phyloP scores from a whole-genome alignment of 2,888 invertebrate species.

The Rhyacophila evoluta region DNA sequence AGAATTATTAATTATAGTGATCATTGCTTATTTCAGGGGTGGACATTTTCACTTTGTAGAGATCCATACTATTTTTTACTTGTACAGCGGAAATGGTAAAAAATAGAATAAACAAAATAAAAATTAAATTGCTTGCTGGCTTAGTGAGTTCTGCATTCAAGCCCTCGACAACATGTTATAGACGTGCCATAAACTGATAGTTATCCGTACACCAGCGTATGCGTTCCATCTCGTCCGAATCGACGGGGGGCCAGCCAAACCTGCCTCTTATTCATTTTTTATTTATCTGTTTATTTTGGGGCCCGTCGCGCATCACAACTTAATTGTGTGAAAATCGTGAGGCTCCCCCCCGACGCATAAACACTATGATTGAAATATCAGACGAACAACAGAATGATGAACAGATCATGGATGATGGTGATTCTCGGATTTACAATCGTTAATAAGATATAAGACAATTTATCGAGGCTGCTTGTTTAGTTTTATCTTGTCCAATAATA shows the following conservation, averaged over 20 bases:
- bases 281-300: constrained; percentile 53
- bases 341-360: constrained; percentile 51
- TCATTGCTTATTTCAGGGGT: no score
- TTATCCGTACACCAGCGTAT: constrained; percentile 15
- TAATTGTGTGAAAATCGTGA: constrained; percentile 55
- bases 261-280: constrained; percentile 45
- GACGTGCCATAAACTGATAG: constrained; percentile 17
- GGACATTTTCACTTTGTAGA: no score
- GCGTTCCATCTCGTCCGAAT: neutral
- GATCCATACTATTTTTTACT: no score
- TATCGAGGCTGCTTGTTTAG: neutral
- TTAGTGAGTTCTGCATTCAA: no score
- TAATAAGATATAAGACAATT: neutral
- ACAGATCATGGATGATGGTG: constrained; percentile 34
- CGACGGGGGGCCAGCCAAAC: constrained; percentile 39
- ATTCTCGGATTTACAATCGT: neutral
- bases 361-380: constrained; percentile 54
- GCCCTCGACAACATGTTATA: neutral
- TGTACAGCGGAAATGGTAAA: no score
- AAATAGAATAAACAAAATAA: no score
- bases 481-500: no score
- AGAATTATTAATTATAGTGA: no score
- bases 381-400: constrained; percentile 23
- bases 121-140: no score
- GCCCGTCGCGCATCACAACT: constrained; percentile 50